Conservation (phyloP, 2,888 invertebrate species). For the Abscondita cerata region DNA sequence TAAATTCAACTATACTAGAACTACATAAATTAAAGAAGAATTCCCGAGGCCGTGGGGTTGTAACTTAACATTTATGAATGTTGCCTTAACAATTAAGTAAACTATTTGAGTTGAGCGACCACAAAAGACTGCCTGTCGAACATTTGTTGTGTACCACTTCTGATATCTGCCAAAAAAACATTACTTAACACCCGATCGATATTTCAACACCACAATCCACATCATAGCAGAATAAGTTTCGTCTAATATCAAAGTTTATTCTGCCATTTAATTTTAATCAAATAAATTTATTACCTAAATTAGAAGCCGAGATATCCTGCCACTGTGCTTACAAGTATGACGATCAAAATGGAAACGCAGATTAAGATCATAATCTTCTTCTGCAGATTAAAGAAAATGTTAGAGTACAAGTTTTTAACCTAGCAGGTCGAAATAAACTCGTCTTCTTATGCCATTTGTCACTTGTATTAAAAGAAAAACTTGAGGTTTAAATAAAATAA, state of each 20-base stretch:
- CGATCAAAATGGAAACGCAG: constrained; percentile 84
- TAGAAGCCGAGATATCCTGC: constrained; percentile 69
- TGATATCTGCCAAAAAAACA: constrained; percentile 20
- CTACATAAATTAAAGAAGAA: constrained; percentile 16
- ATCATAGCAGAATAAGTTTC: too few relatives aligned
- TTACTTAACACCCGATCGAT: constrained; percentile 1
- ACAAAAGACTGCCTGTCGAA: constrained; percentile 23
- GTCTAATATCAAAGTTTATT: background rate
- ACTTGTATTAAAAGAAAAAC: constrained; percentile 26
- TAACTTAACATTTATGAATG: constrained; percentile 10
- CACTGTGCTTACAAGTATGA: constrained; percentile 77
- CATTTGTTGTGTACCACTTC: constrained; percentile 17
- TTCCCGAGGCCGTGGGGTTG: background rate
- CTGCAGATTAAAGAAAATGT: constrained; percentile 41
- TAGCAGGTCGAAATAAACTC: constrained; percentile 40
- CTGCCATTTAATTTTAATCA: background rate
- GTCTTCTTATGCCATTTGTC: constrained; percentile 34
- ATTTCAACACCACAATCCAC: too few relatives aligned
- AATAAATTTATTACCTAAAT: constrained; percentile 42
- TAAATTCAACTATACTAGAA: constrained; percentile 14
- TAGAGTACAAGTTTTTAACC: constrained; percentile 10
- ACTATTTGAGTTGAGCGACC: constrained; percentile 27
- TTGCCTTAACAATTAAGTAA: constrained; percentile 10
- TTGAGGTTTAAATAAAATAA: constrained; percentile 33
- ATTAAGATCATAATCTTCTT: constrained; percentile 71